A percentile compares a stretch with the other conserved stretches of the same genome.
Conservation (phyloP, 1,140 invertebrate genomes). For the Lordiphosa clarofinis region DNA sequence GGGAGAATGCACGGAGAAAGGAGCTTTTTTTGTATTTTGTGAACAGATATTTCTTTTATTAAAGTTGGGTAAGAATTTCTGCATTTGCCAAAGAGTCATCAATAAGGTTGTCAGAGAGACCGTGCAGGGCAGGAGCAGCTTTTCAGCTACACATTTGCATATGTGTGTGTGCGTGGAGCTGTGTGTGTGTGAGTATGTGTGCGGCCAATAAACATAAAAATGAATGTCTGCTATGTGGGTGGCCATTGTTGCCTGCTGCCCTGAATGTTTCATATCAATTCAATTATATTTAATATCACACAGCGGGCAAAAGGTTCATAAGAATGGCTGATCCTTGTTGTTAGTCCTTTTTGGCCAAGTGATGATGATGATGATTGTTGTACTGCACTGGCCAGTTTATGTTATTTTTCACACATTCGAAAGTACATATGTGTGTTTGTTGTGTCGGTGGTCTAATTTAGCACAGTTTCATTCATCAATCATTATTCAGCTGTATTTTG, state of each 20-base stretch:
- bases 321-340: not conserved
- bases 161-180: too few relatives aligned
- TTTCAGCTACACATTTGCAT: constrained; percentile 10
- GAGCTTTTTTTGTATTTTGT: not conserved
- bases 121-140: constrained; percentile 9
- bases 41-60: constrained; percentile 5
- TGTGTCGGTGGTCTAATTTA: too few relatives aligned
- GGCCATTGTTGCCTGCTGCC: constrained; percentile 22
- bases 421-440: too few relatives aligned
- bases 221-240: constrained; percentile 35
- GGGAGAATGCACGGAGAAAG: constrained; percentile 6
- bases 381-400: too few relatives aligned
- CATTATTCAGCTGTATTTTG: too few relatives aligned
- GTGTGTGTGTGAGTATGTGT: constrained; percentile 2
- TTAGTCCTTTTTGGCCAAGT: not conserved
- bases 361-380: not conserved
- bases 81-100: constrained; percentile 35
- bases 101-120: constrained; percentile 32
- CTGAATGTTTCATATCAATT: constrained; percentile 32
- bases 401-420: too few relatives aligned
- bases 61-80: constrained; percentile 14
- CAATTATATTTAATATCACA: constrained; percentile 25
- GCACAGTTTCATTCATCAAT: too few relatives aligned
- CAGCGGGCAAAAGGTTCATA: not conserved
- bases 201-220: constrained; percentile 47